These are phyloP conservation scores for Butorides virescens DNA, from an alignment of 2,113 vertebrate genomes.

Conservation along the genomic window DNA sequence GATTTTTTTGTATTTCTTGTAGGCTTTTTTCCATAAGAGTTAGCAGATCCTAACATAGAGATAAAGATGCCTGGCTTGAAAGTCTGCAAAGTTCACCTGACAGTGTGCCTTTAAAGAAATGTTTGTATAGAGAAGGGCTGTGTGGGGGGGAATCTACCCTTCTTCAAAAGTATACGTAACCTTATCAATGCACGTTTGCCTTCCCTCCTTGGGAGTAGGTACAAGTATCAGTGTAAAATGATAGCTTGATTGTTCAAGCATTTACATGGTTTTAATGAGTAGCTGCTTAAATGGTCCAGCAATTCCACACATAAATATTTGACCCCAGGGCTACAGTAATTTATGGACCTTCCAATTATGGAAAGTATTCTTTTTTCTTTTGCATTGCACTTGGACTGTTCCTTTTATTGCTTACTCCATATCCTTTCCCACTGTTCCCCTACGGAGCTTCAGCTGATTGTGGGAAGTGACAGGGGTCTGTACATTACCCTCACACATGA, in stretches of 20 bases:
- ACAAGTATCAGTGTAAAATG: slow-evolving; percentile 24
- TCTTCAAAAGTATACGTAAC: background rate
- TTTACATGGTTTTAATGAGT: slow-evolving; percentile 61
- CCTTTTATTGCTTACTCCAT: background rate
- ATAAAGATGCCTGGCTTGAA: background rate
- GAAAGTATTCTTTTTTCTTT: slow-evolving; percentile 25
- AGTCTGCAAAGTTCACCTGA: background rate
- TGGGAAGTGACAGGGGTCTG: background rate
- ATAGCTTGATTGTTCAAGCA: slow-evolving; percentile 33
- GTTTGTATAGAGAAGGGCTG: background rate
- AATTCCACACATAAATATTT: slow-evolving; percentile 56
- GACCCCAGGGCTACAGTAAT: slow-evolving; percentile 55
- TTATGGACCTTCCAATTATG: slow-evolving; percentile 54
- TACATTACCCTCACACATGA: background rate
- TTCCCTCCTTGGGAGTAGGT: slow-evolving; percentile 6
- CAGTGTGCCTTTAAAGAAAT: background rate
- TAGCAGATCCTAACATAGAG: background rate
- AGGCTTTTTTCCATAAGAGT: background rate
- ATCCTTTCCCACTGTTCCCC: background rate
- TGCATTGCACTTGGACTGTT: background rate
- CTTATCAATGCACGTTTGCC: background rate
- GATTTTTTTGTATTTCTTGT: background rate
- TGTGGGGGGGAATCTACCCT: background rate
- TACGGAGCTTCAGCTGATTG: background rate
- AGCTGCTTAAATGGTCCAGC: slow-evolving; percentile 45